Conservation (phyloP, 2,113 vertebrate species). For the Calidris pugnax region DNA sequence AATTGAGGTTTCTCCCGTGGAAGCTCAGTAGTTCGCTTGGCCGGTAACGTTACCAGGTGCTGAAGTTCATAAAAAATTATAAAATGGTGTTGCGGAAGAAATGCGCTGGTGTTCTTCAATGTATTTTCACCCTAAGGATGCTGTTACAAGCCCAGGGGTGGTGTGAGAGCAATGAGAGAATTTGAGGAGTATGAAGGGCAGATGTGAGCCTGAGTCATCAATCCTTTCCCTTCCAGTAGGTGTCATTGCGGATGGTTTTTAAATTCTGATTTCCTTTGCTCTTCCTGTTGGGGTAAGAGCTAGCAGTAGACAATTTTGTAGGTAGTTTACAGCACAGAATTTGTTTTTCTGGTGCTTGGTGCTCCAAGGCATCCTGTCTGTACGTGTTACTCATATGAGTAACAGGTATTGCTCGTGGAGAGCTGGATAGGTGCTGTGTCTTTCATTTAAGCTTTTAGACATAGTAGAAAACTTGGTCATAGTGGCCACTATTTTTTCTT, state of each 20-base stretch:
- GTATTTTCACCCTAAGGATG: background rate
- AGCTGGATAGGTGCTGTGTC: background rate
- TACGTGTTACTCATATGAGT: background rate
- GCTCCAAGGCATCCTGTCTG: background rate
- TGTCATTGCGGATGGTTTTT: conserved; percentile 49
- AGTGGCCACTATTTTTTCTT: background rate
- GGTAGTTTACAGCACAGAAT: background rate
- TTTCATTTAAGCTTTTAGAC: background rate
- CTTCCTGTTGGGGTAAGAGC: background rate
- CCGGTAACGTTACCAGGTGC: background rate
- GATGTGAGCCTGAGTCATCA: conserved; percentile 55
- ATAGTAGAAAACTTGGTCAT: background rate
- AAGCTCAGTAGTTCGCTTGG: background rate
- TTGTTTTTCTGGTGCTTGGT: background rate
- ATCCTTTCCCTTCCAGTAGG: conserved; percentile 46
- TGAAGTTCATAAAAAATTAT: background rate
- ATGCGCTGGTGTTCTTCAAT: background rate
- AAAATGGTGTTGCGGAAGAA: background rate
- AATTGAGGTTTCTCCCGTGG: background rate
- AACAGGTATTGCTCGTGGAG: background rate
- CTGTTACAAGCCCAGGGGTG: background rate
- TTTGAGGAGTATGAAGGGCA: conserved; percentile 40
- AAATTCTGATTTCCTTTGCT: background rate
- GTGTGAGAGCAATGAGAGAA: background rate
- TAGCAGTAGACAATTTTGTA: background rate